A percentile compares a stretch with the other conserved stretches of the same genome.
phyloP scores from a whole-genome alignment of 1,140 invertebrate species.

The Ridgeia piscesae region DNA sequence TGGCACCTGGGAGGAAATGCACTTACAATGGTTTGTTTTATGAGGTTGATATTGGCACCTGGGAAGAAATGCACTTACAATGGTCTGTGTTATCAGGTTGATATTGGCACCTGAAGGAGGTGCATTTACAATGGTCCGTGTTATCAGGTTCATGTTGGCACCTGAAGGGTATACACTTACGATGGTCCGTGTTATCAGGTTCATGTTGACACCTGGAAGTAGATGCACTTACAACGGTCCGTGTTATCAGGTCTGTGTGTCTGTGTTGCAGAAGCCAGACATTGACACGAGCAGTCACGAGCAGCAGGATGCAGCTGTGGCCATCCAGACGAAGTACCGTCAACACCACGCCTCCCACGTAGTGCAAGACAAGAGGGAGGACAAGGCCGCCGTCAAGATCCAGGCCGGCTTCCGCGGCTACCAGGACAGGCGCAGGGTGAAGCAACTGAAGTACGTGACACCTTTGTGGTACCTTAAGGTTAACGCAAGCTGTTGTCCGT shows the following conservation, averaged over 20 bases:
- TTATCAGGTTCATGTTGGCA: no score
- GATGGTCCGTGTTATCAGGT: no score
- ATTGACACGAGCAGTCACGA: slow-evolving; percentile 44
- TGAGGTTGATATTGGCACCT: no score
- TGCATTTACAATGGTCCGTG: no score
- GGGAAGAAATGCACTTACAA: no score
- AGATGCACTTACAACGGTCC: not conserved
- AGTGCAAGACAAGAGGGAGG: slow-evolving; percentile 24
- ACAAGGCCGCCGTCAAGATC: slow-evolving; percentile 49
- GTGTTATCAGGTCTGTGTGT: not conserved
- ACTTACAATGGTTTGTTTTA: no score
- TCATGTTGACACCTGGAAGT: not conserved
- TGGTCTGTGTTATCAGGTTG: no score
- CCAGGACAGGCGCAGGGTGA: slow-evolving; percentile 66
- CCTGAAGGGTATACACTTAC: no score
- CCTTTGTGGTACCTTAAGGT: not conserved
- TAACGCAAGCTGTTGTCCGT: no score
- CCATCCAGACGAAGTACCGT: slow-evolving; percentile 36
- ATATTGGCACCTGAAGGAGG: no score
- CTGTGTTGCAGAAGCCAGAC: slow-evolving; percentile 38
- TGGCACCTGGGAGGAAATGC: no score
- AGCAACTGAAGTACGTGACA: slow-evolving; percentile 33
- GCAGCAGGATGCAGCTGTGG: slow-evolving; percentile 46
- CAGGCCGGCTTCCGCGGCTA: slow-evolving; percentile 64
- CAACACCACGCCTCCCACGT: slow-evolving; percentile 25